Base-by-base conservation (phyloP, 2,888 invertebrate genomes). In the Ophion ellenae region DNA sequence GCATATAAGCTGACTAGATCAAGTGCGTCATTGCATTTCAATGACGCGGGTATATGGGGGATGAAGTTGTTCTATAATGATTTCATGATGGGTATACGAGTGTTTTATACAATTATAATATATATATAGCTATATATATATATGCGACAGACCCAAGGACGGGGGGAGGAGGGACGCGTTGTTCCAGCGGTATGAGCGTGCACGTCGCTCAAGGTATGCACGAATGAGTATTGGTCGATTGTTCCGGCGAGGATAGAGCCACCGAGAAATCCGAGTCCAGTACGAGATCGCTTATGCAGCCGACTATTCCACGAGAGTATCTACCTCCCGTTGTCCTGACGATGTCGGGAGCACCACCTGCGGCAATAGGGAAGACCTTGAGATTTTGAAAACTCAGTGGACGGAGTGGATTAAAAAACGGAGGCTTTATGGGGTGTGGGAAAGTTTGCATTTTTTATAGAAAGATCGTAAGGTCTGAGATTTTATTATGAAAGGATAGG, bases 211-310 rank as follows among this genome's bases (percentile, higher is more conserved):
- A 94, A 89, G 93, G 94, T 88, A 94, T 92, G 88, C 94, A 94
- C 82, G 93, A 92, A 85, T 94, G 95, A 90, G 96, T 95, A 78
- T 96, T 96, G 92, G 96, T 95, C 1, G 95, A 95, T 73, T 96
- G 95, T 83, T 96, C 96, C 14, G 96, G 96, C 63, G 96, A 94
- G 9, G 96, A 96, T 64, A 97, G 95, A 17, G 96, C 96, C 70
- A 98, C 96, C 90, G 97, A 96, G 92, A 96, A 97, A 94, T 98
- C 97, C 17, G 97, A 96, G 88, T 97, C 97, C 74, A 98, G 95
- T 1, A 97, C 96, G 90, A 98, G 96, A 94, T 97, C 97, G 66
- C 97, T 97, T 90, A 98, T 96, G 94, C 98, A 98, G 57, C 98
- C 98, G 63, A 96, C 95, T 85, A 98, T 96, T 47, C 98, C 98